Conservation (phyloP, 2,113 vertebrate genomes). For the Engraulis encrasicolus region DNA sequence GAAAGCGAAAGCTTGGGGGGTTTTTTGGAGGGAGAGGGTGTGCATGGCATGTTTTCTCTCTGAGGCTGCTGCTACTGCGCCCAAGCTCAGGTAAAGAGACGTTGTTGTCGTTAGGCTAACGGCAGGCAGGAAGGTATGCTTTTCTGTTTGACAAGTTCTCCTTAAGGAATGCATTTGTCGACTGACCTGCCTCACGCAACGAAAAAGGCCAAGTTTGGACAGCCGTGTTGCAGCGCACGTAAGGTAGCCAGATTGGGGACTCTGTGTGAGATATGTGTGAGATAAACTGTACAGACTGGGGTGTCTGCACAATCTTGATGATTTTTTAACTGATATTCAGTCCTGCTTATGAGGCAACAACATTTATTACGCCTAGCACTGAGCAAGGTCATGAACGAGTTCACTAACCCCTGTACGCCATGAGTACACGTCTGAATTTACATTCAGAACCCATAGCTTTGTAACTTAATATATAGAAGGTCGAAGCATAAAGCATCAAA, state of each 20-base stretch:
- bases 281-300: background rate
- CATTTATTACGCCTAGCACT: background rate
- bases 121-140: background rate
- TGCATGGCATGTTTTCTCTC: background rate
- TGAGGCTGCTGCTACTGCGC: background rate
- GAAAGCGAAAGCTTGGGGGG: background rate
- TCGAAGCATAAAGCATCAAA: background rate
- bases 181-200: background rate
- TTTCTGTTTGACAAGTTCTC: background rate
- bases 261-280: background rate
- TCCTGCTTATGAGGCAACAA: background rate
- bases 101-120: background rate
- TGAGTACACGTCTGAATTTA: background rate
- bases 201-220: background rate
- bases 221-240: background rate
- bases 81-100: background rate
- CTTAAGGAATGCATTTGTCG: constrained; percentile 9
- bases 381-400: background rate
- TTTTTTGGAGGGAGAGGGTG: background rate
- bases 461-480: background rate
- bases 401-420: background rate
- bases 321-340: background rate
- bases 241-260: background rate
- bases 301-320: background rate
- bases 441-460: background rate